Percentiles rank a stretch among this genome's conserved stretches.
Conservation (phyloP, 1,140 invertebrate species). For the Bicyclus anynana region DNA sequence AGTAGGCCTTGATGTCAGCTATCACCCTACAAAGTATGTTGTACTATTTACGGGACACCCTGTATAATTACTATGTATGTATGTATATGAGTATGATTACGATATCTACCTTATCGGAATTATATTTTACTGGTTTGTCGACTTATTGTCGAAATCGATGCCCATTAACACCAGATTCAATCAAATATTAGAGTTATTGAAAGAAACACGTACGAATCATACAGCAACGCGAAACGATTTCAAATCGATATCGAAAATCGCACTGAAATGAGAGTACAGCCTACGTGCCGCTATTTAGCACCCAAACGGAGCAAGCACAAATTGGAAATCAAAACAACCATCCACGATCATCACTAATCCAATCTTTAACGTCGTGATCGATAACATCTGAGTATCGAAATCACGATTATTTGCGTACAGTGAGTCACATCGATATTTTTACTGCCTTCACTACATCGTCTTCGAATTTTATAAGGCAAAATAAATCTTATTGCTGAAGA, state of each 20-base stretch:
- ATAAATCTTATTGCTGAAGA: slow-evolving; percentile 2
- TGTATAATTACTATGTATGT: not conserved
- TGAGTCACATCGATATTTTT: slow-evolving; percentile 19
- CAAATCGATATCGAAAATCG: slow-evolving; percentile 61
- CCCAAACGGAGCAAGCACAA: slow-evolving; percentile 68
- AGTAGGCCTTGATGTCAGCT: too few relatives aligned
- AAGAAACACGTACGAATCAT: slow-evolving; percentile 22
- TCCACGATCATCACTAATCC: slow-evolving; percentile 70
- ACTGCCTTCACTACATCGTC: slow-evolving; percentile 26
- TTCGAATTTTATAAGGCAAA: slow-evolving; percentile 19
- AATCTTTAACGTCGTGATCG: slow-evolving; percentile 72
- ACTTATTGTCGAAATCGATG: slow-evolving; percentile 10
- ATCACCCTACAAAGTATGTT: too few relatives aligned
- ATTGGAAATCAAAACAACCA: slow-evolving; percentile 76
- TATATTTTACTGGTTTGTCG: too few relatives aligned
- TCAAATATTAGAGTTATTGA: slow-evolving; percentile 33
- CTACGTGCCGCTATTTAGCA: slow-evolving; percentile 74
- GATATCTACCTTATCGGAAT: slow-evolving; percentile 8
- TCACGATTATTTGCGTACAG: slow-evolving; percentile 65
- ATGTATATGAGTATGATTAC: not conserved
- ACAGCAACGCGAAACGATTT: slow-evolving; percentile 33
- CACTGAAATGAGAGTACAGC: slow-evolving; percentile 49
- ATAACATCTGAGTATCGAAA: slow-evolving; percentile 69
- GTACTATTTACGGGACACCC: too few relatives aligned
- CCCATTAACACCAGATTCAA: slow-evolving; percentile 13